phyloP scores from a whole-genome alignment of 2,797 vertebrate species.

The Mormyrus hasselquistii region DNA sequence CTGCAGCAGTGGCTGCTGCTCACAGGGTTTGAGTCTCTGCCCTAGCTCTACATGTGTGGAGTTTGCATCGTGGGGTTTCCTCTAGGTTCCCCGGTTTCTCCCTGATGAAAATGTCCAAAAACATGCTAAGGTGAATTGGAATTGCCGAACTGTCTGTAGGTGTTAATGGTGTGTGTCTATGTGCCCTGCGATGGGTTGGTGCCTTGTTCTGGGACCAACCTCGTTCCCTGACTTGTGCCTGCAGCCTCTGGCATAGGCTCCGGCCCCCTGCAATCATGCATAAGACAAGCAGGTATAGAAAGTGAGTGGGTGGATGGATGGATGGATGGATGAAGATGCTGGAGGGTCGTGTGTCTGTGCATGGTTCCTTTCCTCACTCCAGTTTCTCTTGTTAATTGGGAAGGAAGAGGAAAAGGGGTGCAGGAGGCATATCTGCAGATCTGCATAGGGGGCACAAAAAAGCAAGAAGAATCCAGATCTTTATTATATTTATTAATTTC shows the following conservation, averaged over 20 bases:
- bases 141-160: background rate
- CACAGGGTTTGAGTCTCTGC: background rate
- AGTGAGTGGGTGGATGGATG: background rate
- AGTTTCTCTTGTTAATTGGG: background rate
- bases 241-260: background rate
- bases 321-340: background rate
- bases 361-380: background rate
- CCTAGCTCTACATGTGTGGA: background rate
- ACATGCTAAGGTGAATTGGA: background rate
- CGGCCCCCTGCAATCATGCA: background rate
- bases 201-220: background rate
- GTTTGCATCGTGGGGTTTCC: background rate
- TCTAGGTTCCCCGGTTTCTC: background rate
- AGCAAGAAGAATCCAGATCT: background rate
- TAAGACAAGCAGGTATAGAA: background rate
- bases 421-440: background rate
- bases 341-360: background rate
- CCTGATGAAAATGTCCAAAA: background rate
- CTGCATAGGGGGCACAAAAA: background rate
- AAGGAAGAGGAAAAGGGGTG: background rate
- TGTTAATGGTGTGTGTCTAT: background rate
- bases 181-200: background rate
- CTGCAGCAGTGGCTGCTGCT: background rate
- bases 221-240: background rate
- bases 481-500: background rate